Base-by-base conservation (phyloP, 2,113 vertebrate species). In the Myrmecophaga tridactyla region DNA sequence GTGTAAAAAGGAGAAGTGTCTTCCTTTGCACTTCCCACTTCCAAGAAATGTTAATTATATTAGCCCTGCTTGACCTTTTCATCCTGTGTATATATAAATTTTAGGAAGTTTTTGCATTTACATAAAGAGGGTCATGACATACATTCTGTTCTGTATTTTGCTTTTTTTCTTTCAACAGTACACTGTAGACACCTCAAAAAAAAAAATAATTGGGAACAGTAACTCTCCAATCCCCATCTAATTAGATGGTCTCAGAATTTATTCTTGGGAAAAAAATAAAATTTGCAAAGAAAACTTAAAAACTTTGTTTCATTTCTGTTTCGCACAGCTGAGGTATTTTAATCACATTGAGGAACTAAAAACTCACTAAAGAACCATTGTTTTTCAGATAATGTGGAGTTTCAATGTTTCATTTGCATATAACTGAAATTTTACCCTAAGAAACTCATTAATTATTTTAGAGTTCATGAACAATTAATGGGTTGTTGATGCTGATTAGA, bases 401-500 rank as follows among this genome's bases (percentile, higher is more conserved):
- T 96, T 97, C 94, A 97, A 91, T 96, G 88, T 96, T 96, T 97
- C 92, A 98, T 98, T 98, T 98, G 84, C 96, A 98, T 97, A 96
- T 92, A 92, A 98, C 88, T 98, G 75, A 91, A 97, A 95, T 90
- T 86, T 76, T 97, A 91, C 85, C 0, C 10, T 58, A 93, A 69
- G 92, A 96, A 90, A 1, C 90, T 96, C 94, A 97, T 96, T 96
- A 97, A 96, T 96, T 73, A 98, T 95, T 97, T 97, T 93, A 96
- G 95, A 97, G 90, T 94, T 98, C 98, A 98, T 96, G 86, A 98
- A 97, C 96, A 98, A 98, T 96, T 97, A 97, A 95, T 96, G 94
- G 85, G 69, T 94, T 93, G 97, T 83, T 96, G 94, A 96, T 92
- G 96, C 83, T 96, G 96, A 98, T 98, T 98, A 97, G 93, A 97